These are phyloP conservation scores for Carassius carassius DNA, from an alignment of 2,113 vertebrate genomes.

Conservation along the genomic window DNA sequence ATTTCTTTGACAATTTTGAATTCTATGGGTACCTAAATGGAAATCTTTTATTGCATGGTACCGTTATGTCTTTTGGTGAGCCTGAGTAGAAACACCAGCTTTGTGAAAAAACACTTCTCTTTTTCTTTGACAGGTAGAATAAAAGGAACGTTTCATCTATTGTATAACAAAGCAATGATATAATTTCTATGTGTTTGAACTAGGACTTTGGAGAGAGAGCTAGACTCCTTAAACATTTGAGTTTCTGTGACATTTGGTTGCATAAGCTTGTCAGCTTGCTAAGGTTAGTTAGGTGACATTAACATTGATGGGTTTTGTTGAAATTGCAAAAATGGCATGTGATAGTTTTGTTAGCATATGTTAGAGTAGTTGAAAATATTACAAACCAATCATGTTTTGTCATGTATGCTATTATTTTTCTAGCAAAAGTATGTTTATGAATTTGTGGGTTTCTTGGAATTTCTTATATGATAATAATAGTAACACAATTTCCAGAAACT, in stretches of 20 bases:
- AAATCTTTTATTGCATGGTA: background rate
- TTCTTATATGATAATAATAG: no score
- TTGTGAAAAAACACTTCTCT: conserved; percentile 1
- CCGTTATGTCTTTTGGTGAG: background rate
- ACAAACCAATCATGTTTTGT: background rate
- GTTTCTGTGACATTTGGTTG: background rate
- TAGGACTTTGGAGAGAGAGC: background rate
- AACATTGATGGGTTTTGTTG: background rate
- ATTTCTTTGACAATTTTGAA: background rate
- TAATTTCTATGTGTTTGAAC: conserved; percentile 3
- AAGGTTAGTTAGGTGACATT: background rate
- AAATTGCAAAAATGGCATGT: background rate
- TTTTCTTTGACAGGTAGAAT: conserved; percentile 33
- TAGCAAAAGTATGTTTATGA: background rate
- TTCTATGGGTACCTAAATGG: background rate
- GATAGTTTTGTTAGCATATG: background rate
- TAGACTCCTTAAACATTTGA: conserved; percentile 6
- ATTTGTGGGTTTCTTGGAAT: no score
- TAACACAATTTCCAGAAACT: no score
- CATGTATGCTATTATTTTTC: background rate
- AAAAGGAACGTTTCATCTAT: conserved; percentile 44
- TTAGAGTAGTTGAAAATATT: background rate
- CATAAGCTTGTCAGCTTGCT: background rate
- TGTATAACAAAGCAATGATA: conserved; percentile 32
- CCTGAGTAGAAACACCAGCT: background rate